phyloP scores from a whole-genome alignment of 2,888 invertebrate species.

The Cloeon dipterum region DNA sequence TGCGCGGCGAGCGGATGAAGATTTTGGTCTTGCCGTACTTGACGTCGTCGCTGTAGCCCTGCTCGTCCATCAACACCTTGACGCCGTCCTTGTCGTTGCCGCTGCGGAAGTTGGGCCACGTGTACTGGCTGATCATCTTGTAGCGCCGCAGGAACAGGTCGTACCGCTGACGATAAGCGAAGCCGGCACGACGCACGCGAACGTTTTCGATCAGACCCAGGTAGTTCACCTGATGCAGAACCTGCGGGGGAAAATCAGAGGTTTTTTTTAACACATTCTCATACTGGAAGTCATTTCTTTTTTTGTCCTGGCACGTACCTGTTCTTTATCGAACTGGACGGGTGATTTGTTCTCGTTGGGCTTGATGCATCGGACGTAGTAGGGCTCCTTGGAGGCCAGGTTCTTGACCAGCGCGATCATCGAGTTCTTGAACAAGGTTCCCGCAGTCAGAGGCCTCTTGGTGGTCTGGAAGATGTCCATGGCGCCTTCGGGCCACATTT shows the following conservation, averaged over 20 bases:
- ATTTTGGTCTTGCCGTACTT: constrained; percentile 90
- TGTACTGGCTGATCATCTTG: constrained; percentile 88
- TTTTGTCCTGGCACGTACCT: no score
- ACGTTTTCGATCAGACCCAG: constrained; percentile 89
- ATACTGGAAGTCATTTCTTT: no score
- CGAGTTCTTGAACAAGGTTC: constrained; percentile 82
- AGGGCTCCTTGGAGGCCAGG: constrained; percentile 77
- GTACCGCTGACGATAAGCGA: constrained; percentile 88
- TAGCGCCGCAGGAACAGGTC: constrained; percentile 84
- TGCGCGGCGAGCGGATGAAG: constrained; percentile 81
- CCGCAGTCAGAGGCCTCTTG: constrained; percentile 84
- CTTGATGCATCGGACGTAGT: constrained; percentile 92
- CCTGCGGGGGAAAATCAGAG: no score
- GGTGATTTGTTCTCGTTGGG: constrained; percentile 89
- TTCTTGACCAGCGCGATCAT: constrained; percentile 79
- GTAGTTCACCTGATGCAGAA: constrained; percentile 54
- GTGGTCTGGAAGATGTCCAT: constrained; percentile 74
- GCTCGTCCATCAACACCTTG: constrained; percentile 58
- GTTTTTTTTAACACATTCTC: no score
- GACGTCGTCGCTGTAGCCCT: constrained; percentile 56
- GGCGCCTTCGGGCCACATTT: constrained; percentile 95
- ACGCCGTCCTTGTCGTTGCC: constrained; percentile 62
- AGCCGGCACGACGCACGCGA: constrained; percentile 84
- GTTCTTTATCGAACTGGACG: constrained; percentile 59
- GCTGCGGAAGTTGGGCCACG: constrained; percentile 88